A percentile compares a stretch with the other conserved stretches of the same genome.
These are phyloP conservation scores for Caenorhabditis briggsae DNA, from an alignment of 1,140 invertebrate genomes.

Conservation along the genomic window DNA sequence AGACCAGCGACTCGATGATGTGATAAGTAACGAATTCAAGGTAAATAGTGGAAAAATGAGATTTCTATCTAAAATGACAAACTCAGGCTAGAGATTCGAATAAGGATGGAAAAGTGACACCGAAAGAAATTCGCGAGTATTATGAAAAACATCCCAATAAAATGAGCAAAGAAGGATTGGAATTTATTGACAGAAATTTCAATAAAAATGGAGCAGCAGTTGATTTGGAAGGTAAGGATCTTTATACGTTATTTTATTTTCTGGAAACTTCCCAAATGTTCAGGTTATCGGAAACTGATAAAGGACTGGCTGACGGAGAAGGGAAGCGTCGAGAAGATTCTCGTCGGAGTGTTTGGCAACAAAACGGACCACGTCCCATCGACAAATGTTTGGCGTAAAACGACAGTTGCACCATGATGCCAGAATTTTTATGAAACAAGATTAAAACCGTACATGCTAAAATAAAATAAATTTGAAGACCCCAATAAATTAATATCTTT, in stretches of 20 bases:
- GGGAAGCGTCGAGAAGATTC: conserved; percentile 43
- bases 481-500: background rate
- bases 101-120: background rate
- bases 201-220: background rate
- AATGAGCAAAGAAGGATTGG: conserved; percentile 40
- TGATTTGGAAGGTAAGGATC: background rate
- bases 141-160: conserved; percentile 30
- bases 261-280: background rate
- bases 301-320: conserved; percentile 40
- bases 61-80: background rate
- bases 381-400: background rate
- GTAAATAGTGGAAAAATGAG: background rate
- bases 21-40: conserved; percentile 43
- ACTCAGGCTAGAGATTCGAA: conserved; percentile 19
- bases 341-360: conserved; percentile 18
- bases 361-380: background rate
- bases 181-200: conserved; percentile 39
- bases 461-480: background rate
- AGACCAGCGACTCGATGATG: conserved; percentile 10
- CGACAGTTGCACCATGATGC: background rate
- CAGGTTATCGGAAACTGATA: conserved; percentile 15
- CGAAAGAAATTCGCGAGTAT: conserved; percentile 24
- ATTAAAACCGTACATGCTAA: background rate
- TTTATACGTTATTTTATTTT: background rate
- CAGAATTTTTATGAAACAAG: conserved; percentile 16